These are phyloP conservation scores for Zygogramma bicolorata DNA, from an alignment of 2,888 invertebrate genomes.

Conservation along the genomic window DNA sequence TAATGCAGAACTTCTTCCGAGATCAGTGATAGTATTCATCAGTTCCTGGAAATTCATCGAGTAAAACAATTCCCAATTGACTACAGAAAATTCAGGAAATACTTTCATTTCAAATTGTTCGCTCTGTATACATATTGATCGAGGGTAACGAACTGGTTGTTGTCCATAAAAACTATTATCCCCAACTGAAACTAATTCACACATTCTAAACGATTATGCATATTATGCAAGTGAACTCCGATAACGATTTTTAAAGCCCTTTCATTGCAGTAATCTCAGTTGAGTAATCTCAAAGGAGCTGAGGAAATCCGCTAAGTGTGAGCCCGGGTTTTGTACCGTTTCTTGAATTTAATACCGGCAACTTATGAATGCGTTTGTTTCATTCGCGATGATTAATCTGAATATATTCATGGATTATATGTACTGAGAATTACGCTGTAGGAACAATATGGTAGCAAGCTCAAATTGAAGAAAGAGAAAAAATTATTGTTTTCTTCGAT, in stretches of 20 bases:
- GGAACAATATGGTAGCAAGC: not conserved
- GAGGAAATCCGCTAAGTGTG: slow-evolving; percentile 17
- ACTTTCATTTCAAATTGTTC: no score
- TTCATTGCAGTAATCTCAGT: not conserved
- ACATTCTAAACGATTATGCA: not conserved
- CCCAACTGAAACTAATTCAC: not conserved
- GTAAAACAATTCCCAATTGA: no score
- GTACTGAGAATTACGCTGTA: not conserved
- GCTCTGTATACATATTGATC: no score
- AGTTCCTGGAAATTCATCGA: no score
- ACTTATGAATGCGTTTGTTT: not conserved
- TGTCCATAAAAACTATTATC: no score
- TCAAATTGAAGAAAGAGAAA: no score
- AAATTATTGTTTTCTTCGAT: no score
- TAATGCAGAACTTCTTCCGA: no score
- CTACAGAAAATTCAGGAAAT: no score
- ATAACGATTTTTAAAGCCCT: not conserved
- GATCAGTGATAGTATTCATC: no score
- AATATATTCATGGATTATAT: not conserved
- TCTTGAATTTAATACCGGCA: slow-evolving; percentile 11
- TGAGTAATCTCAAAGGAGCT: slow-evolving; percentile 15
- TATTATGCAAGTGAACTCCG: not conserved
- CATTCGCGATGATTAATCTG: not conserved
- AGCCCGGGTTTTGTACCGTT: not conserved
- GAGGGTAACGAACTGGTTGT: no score